Conservation (phyloP, 2,113 vertebrate genomes). For the Osmerus eperlanus region DNA sequence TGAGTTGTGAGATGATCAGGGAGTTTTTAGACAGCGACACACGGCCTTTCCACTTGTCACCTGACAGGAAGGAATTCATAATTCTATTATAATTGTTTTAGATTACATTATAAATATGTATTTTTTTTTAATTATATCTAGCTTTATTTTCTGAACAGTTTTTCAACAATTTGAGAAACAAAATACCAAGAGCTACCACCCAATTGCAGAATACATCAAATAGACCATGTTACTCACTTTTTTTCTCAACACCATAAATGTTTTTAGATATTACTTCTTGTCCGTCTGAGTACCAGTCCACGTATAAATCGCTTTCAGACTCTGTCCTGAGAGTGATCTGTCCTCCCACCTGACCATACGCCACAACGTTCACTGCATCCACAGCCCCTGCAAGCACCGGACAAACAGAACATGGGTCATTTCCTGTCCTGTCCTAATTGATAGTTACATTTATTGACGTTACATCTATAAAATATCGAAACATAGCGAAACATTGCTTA, state of each 20-base stretch:
- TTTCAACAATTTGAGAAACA: not conserved
- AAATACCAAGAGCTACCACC: not conserved
- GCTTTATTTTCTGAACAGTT: no score
- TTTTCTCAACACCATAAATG: rapidly evolving
- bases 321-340: not conserved
- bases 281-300: constrained; percentile 28
- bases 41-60: not conserved
- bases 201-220: not conserved
- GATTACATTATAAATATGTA: not conserved
- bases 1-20: constrained; percentile 44
- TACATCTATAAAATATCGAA: no score
- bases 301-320: rapidly evolving
- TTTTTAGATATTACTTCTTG: not conserved
- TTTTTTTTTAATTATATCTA: not conserved
- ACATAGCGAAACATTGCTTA: no score
- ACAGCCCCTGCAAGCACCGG: constrained; percentile 28
- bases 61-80: constrained; percentile 23
- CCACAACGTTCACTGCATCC: rapidly evolving
- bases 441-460: not conserved
- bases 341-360: constrained; percentile 42
- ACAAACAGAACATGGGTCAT: constrained; percentile 6
- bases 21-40: not conserved
- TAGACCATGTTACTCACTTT: not conserved
- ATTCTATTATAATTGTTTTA: not conserved
- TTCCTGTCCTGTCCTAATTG: not conserved